Base-by-base conservation (phyloP, 2,797 vertebrate species). In the Propithecus deckenii region DNA sequence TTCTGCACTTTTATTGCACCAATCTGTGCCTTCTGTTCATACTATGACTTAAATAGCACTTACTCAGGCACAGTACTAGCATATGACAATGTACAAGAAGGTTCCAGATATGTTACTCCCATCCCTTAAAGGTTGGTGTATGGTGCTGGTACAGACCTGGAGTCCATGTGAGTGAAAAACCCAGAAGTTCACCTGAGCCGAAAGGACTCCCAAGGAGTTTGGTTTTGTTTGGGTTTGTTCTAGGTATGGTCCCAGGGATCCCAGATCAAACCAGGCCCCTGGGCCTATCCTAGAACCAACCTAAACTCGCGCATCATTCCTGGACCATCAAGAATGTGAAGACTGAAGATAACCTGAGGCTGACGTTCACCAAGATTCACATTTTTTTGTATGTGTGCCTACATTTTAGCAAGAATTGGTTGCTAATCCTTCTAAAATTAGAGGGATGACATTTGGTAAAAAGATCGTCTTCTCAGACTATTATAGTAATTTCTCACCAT, bases 201-300 rank as follows among this genome's bases (percentile, higher is more conserved):
- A 95, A 94, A 96, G 93, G 78, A 71, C 79, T 92, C 87, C 95
- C 84, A 65, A 97, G 96, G 96, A 97, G 25, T 96, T 85, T 97
- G 86, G 94, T 97, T 96, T 95, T 97, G 97, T 98, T 98, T 97
- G 96, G 96, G 97, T 97, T 98, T 97, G 97, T 97, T 97, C 97
- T 97, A 98, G 97, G 97, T 98, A 98, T 97, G 98, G 96, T 98
- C 97, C 97, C 96, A 98, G 97, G 97, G 97, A 98, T 97, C 96
- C 97, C 97, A 97, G 97, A 98, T 98, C 95, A 96, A 98, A 98
- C 97, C 97, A 98, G 97, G 97, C 97, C 97, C 97, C 97, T 98
- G 97, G 97, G 97, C 96, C 96, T 97, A 97, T 98, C 97, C 97
- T 98, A 98, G 97, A 98, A 98, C 97, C 96, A 97, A 98, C 97